These are phyloP conservation scores for Acridotheres tristis DNA, from an alignment of 2,797 vertebrate genomes.

Conservation along the genomic window DNA sequence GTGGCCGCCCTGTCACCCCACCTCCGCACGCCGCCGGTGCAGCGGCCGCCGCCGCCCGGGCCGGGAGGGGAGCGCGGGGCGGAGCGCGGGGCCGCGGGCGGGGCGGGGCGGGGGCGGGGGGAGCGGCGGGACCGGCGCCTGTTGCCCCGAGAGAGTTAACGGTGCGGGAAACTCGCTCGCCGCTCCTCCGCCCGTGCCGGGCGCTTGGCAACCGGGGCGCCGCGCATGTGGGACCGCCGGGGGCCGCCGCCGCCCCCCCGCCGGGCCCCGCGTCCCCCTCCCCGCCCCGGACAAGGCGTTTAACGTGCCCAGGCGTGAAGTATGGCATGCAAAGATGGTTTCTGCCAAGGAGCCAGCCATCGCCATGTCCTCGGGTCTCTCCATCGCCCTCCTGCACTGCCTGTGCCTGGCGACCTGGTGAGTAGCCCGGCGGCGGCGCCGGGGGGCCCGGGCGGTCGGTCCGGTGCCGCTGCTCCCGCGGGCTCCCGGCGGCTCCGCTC, in stretches of 20 bases:
- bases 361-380: slow-evolving; percentile 79
- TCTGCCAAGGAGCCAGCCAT: slow-evolving; percentile 91
- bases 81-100: no score
- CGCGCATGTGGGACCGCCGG: slow-evolving; percentile 1
- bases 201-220: slow-evolving; percentile 10
- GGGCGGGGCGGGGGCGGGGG: no score
- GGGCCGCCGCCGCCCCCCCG: background rate
- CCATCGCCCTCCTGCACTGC: slow-evolving; percentile 87
- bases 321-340: slow-evolving; percentile 94
- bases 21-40: background rate
- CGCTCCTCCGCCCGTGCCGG: background rate
- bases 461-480: background rate
- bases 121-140: background rate
- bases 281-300: slow-evolving; percentile 76
- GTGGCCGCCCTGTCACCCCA: fast-evolving
- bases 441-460: background rate
- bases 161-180: slow-evolving; percentile 27
- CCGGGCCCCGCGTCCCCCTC: slow-evolving; percentile 14
- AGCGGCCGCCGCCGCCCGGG: background rate
- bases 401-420: slow-evolving; percentile 90
- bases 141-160: slow-evolving; percentile 63
- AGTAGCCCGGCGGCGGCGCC: slow-evolving; percentile 71
- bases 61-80: background rate
- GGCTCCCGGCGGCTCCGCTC: background rate
- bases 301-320: slow-evolving; percentile 88